phyloP scores from a whole-genome alignment of 2,797 vertebrate species.

The Dendrocincla fuliginosa region DNA sequence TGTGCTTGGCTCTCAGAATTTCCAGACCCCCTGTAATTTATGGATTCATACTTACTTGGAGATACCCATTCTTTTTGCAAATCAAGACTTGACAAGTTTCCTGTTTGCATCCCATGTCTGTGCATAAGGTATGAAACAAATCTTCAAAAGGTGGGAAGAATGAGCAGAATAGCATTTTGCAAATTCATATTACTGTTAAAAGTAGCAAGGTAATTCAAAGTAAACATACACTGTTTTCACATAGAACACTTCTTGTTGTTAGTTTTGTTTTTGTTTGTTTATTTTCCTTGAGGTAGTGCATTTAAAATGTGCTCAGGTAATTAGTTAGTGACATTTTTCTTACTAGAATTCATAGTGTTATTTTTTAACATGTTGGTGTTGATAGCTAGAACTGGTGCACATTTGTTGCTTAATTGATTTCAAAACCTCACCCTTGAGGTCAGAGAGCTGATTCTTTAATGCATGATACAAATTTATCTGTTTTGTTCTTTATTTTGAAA shows the following conservation, averaged over 20 bases:
- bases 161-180: background rate
- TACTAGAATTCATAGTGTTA: background rate
- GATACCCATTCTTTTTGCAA: background rate
- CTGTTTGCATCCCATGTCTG: background rate
- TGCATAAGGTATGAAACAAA: background rate
- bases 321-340: background rate
- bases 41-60: background rate
- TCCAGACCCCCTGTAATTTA: background rate
- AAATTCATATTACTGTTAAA: background rate
- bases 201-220: background rate
- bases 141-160: background rate
- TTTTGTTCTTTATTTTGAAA: background rate
- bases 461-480: background rate
- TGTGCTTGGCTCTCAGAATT: background rate
- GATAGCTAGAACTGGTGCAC: background rate
- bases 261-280: background rate
- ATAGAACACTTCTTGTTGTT: background rate
- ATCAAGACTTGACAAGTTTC: background rate
- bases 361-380: background rate
- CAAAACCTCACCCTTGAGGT: background rate
- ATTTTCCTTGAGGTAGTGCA: background rate
- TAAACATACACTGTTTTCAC: background rate
- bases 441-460: background rate
- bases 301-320: background rate
- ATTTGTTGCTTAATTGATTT: background rate